These are phyloP conservation scores for Zoanthus sansibaricus DNA, from an alignment of 92 coral and sea anemone species.

Conservation along the genomic window DNA sequence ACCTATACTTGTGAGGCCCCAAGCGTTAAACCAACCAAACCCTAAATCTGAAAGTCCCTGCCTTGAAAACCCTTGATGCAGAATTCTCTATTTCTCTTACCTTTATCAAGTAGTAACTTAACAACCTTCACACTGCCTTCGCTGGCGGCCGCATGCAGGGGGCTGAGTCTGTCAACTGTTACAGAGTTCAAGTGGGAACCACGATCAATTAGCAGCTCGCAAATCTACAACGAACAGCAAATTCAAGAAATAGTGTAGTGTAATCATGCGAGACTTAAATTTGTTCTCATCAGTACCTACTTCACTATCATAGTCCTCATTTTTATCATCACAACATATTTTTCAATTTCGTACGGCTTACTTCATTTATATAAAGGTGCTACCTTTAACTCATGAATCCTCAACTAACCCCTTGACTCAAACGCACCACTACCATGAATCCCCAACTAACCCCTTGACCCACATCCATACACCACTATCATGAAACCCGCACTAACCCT, in stretches of 20 bases:
- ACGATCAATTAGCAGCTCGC: constrained; percentile 12
- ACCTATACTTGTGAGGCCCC: no score
- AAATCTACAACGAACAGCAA: constrained; percentile 6
- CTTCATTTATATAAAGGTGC: no score
- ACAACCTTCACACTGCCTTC: not conserved
- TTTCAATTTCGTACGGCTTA: no score
- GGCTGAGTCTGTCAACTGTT: constrained; percentile 9
- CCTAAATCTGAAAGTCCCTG: not conserved
- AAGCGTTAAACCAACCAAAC: not conserved
- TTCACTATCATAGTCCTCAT: not conserved
- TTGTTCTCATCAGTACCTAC: not conserved
- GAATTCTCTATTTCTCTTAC: not conserved
- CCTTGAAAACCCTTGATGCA: not conserved
- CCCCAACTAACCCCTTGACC: no score
- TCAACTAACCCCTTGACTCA: no score
- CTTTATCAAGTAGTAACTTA: constrained; percentile 31
- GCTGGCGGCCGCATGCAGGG: constrained; percentile 31
- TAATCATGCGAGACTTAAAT: not conserved
- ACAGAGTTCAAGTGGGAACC: constrained; percentile 16
- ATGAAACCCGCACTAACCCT: not conserved
- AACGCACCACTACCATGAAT: no score
- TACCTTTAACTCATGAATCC: no score
- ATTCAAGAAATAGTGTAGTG: not conserved
- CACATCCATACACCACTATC: not conserved
- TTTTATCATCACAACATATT: not conserved